Base-by-base conservation (phyloP, 2,888 invertebrate species). In the Limenitis camilla region DNA sequence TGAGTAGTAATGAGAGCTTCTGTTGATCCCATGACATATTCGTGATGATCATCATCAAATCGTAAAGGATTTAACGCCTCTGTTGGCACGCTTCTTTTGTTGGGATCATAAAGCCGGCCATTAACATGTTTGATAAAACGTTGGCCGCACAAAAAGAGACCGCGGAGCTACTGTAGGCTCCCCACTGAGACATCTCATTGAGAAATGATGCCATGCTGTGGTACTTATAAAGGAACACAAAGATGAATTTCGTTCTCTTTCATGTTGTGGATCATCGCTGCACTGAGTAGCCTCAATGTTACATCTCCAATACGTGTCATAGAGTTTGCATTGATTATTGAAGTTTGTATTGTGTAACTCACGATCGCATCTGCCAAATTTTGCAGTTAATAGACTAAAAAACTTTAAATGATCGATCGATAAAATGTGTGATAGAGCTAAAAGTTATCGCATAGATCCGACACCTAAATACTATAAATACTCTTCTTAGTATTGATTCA, bases 41-140 rank as follows among this genome's bases (percentile, higher is more conserved):
- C 78, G 78, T 73, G 76, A 81, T 78, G 76, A 79, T 81, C 75
- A 74, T 76, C 83, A 78, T 81, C 77, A 80, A 83, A 83, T 86
- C 82, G 85, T 84, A 81, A 86, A 83, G 88, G 88, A 88, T 88
- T 88, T 88, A 86, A 88, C 88, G 88, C 87, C 83, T 87, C 81
- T 71, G 81, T 86, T 87, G 77, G 82, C 88, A 83, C 83, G 78
- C 83, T 87, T 77, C 84, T 80, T 86, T 86, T 87, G 86, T 87
- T 82, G 80, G 74, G 65, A 71, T 69, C 74, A 85, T 83, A 86
- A 86, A 81, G 83, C 82, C 80, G 81, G 71, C 84, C 86, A 87
- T 86, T 85, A 86, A 80, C 79, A 81, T 86, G 85, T 86, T 87
- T 86, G 85, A 84, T 87, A 83, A 81, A 81, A 85, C 72, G 81